Percentiles rank a stretch among this genome's conserved stretches.
These are phyloP conservation scores for Orthosia cruda DNA, from an alignment of 2,888 invertebrate species.

Conservation along the genomic window DNA sequence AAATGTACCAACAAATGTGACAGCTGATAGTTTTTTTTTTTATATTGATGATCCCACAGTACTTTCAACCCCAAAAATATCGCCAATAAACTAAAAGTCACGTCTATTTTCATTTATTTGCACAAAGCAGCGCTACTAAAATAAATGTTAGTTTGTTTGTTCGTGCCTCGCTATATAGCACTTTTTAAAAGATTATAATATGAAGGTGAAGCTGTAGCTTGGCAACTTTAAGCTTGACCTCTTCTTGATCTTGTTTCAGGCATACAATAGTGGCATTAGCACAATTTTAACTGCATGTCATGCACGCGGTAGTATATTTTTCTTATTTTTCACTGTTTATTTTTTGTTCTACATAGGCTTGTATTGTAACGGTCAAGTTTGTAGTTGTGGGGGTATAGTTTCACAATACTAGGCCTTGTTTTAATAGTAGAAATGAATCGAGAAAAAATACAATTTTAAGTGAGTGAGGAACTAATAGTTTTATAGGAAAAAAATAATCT, in stretches of 20 bases:
- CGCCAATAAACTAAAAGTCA: background rate
- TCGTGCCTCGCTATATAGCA: background rate
- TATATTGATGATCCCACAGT: background rate
- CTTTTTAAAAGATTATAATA: background rate
- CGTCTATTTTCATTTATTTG: constrained; percentile 5
- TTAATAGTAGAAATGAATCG: background rate
- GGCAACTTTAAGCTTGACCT: background rate
- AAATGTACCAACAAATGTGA: no score
- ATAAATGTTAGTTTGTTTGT: background rate
- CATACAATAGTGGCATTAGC: background rate
- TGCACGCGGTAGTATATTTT: constrained; percentile 2
- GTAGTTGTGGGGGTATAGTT: background rate
- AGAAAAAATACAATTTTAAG: background rate
- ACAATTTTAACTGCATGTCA: background rate
- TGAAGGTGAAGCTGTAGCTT: background rate
- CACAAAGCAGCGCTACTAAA: constrained; percentile 20
- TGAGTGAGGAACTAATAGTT: background rate
- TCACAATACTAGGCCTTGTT: background rate
- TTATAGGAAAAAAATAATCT: no score
- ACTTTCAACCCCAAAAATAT: background rate
- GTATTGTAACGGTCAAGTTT: background rate
- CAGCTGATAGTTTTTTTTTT: no score
- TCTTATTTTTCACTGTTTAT: background rate
- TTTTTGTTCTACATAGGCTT: background rate
- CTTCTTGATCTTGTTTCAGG: background rate